These are phyloP conservation scores for Lampris incognitus DNA, from an alignment of 2,113 vertebrate genomes.

Conservation along the genomic window DNA sequence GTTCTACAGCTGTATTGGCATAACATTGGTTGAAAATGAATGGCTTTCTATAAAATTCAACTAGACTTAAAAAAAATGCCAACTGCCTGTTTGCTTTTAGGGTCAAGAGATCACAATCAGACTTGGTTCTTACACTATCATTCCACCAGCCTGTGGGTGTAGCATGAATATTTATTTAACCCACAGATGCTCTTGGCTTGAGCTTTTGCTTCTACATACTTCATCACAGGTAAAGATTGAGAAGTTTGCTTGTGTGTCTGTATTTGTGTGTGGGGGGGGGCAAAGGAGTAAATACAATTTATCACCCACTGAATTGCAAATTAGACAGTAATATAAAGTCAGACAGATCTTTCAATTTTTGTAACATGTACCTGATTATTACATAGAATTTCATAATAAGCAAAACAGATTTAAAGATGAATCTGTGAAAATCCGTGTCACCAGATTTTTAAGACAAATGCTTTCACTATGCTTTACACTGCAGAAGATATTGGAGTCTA, in stretches of 20 bases:
- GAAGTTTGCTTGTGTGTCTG: conserved; percentile 17
- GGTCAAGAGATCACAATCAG: conserved; percentile 38
- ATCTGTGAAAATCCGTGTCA: too few relatives aligned
- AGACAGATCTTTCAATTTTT: background rate
- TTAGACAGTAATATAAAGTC: background rate
- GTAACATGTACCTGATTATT: background rate
- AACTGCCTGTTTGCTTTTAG: conserved; percentile 7
- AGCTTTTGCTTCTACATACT: conserved; percentile 35
- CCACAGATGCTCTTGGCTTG: conserved; percentile 15
- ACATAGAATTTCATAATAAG: too few relatives aligned
- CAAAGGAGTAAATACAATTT: conserved; percentile 18
- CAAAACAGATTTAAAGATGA: too few relatives aligned
- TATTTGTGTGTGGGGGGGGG: conserved; percentile 15
- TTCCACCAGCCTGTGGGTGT: conserved; percentile 47
- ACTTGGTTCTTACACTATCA: conserved; percentile 28
- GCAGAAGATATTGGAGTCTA: too few relatives aligned
- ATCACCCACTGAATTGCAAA: conserved; percentile 7
- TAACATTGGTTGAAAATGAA: conserved; percentile 7
- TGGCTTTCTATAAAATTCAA: conserved; percentile 28
- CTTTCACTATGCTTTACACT: too few relatives aligned
- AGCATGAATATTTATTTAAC: conserved; percentile 36
- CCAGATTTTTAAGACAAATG: too few relatives aligned
- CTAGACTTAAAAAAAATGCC: conserved; percentile 19
- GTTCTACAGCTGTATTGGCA: background rate
- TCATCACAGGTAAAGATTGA: conserved; percentile 14